Evolutionary conservation across 2,888 invertebrate species (phyloP), one percentile per base, ranked within the genome.

Genomic region (Chymomyza procnemis): DNA sequence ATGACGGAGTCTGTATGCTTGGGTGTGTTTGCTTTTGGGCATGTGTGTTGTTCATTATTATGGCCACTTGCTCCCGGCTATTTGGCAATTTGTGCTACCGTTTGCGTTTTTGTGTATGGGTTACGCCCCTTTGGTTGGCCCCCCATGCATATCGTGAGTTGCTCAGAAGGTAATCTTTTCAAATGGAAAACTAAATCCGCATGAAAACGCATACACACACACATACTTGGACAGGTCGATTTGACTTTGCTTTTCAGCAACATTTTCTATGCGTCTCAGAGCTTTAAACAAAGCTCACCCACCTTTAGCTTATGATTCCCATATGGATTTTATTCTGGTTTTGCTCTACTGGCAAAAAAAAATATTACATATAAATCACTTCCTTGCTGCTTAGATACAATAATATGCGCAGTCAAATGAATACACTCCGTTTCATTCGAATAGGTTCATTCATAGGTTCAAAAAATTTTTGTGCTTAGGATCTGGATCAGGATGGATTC

Each of bases 81-180:
- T 69, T 76, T 66, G 71, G 30, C 48, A 63, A 75, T 55, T 66
- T 70, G 66, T 57, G 59, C 26, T 57, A 54, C 41, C 21, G 46
- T 62, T 70, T 63, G 50, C 63, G 56, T 21, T 56, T 56, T 30
- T 56, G 56, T n/a, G 56, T 26, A n/a, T 22, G n/a, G 18, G 50
- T 41, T 12, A 41, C 34, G 34, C 34, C 34, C 30, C 12, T 41
- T 41, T 12, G 34, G 60, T 48, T 50, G 5, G 16, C n/a, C 30
- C 12, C 34, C 16, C 34, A 16, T 30, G 22, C 26, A 16, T 30
- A 26, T 56, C n/a, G 26, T 14, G 14, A 56, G 56, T 8, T 16
- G 26, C 26, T 26, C 16, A 34, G 22, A 19, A 52, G 46, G 26
- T 26, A 68, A 12, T 8, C n/a, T 18, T 75, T 67, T 57, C 46